Conservation (phyloP, 2,888 invertebrate species). For the Pseudeuparius sepicola region DNA sequence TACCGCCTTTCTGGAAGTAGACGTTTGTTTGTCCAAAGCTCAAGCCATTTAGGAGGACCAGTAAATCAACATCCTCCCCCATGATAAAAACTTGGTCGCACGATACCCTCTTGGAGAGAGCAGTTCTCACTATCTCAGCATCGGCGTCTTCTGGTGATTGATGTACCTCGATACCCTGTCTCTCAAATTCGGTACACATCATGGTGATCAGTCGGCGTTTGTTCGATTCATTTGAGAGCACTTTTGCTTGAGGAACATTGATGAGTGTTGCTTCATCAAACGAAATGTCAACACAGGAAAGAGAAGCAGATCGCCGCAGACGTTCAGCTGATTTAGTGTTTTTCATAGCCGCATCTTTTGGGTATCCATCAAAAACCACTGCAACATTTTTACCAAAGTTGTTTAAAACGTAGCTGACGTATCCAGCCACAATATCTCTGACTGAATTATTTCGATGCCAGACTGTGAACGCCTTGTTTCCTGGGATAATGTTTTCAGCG, state of each 20-base stretch:
- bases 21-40: constrained; percentile 8
- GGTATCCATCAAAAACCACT: constrained; percentile 9
- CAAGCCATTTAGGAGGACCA: constrained; percentile 5
- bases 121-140: no score
- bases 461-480: constrained; percentile 1
- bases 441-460: constrained; percentile 5
- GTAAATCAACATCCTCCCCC: neutral
- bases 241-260: constrained; percentile 5
- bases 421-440: neutral
- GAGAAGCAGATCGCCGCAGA: constrained; percentile 7
- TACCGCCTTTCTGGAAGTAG: constrained; percentile 10
- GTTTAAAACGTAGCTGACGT: neutral
- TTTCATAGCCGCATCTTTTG: constrained; percentile 8
- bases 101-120: no score
- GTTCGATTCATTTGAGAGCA: no score
- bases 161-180: no score
- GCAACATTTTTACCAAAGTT: constrained; percentile 5
- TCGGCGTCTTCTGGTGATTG: no score
- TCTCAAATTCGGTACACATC: no score
- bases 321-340: constrained; percentile 9
- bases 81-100: constrained; percentile 11
- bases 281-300: constrained; percentile 7
- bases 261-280: constrained; percentile 8
- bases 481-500: constrained; percentile 5
- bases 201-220: no score